Evolutionary conservation across 2,888 invertebrate genomes (phyloP).

Genomic region (Apamea epomidion): DNA sequence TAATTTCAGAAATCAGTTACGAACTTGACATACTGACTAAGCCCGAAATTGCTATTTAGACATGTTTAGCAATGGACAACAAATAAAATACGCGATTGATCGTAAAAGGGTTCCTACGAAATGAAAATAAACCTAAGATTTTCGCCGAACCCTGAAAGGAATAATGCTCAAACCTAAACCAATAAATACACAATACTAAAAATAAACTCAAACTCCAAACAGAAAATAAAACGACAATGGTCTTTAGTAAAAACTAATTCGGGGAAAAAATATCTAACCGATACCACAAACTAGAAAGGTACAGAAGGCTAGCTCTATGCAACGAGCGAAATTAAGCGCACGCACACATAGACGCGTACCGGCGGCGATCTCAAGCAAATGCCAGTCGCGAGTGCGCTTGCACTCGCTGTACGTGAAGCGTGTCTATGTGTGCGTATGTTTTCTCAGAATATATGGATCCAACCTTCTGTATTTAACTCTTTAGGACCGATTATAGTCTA

Average conservation of each 20-base stretch:
- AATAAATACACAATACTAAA: conserved; percentile 48
- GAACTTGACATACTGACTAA: neutral
- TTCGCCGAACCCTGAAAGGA: conserved; percentile 27
- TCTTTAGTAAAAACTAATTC: conserved; percentile 57
- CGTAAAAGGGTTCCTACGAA: conserved; percentile 38
- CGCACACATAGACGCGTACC: too few relatives aligned
- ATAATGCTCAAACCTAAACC: conserved; percentile 17
- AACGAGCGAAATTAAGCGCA: neutral
- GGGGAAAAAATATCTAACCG: conserved; percentile 41
- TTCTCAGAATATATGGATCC: too few relatives aligned
- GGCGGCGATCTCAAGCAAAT: neutral
- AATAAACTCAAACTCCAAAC: conserved; percentile 51
- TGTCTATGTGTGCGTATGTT: neutral
- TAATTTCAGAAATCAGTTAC: neutral
- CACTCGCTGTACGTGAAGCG: neutral
- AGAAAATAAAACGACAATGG: conserved; percentile 51
- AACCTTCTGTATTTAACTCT: conserved; percentile 16
- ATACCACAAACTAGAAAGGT: neutral
- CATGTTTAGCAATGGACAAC: neutral
- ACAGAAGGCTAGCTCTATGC: neutral
- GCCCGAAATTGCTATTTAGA: neutral
- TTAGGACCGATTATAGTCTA: conserved; percentile 17
- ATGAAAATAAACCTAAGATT: conserved; percentile 34
- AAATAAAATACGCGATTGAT: conserved; percentile 11
- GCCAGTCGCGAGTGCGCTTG: neutral